Evolutionary conservation across 2,888 invertebrate genomes (phyloP).

Genomic region (Apotomis turbidana): DNA sequence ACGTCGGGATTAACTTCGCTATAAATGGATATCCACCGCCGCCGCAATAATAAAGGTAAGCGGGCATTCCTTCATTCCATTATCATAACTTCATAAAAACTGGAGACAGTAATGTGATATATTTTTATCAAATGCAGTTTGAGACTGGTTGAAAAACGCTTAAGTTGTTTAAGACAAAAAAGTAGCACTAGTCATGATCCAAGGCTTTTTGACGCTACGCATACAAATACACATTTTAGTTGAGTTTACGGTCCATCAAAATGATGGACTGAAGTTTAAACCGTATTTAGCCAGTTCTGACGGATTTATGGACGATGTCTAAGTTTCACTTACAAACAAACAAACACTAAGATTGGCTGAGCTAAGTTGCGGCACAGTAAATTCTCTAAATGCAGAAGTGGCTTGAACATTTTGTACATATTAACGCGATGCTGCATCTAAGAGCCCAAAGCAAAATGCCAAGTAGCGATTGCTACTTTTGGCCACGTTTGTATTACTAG

Average conservation of each 20-base stretch:
- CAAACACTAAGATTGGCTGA: too few relatives aligned
- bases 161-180: slow-evolving; percentile 2
- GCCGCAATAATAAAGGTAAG: slow-evolving; percentile 40
- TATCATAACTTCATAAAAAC: slow-evolving; percentile 40
- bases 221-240: slow-evolving; percentile 9
- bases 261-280: neutral
- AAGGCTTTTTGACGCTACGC: neutral
- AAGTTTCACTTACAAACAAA: too few relatives aligned
- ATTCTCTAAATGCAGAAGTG: too few relatives aligned
- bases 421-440: too few relatives aligned
- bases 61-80: slow-evolving; percentile 41
- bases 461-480: too few relatives aligned
- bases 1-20: slow-evolving; percentile 59
- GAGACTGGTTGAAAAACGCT: slow-evolving; percentile 23
- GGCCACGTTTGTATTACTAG: too few relatives aligned
- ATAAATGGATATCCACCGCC: slow-evolving; percentile 57
- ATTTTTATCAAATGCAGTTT: slow-evolving; percentile 33
- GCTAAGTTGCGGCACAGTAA: too few relatives aligned
- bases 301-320: too few relatives aligned
- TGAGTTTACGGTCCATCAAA: neutral
- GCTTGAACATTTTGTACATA: too few relatives aligned
- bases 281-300: too few relatives aligned
- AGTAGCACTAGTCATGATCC: slow-evolving; percentile 15
- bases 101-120: slow-evolving; percentile 29
- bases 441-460: too few relatives aligned